These are phyloP conservation scores for Drosophila atripex DNA, from an alignment of 2,888 invertebrate genomes.

Conservation along the genomic window DNA sequence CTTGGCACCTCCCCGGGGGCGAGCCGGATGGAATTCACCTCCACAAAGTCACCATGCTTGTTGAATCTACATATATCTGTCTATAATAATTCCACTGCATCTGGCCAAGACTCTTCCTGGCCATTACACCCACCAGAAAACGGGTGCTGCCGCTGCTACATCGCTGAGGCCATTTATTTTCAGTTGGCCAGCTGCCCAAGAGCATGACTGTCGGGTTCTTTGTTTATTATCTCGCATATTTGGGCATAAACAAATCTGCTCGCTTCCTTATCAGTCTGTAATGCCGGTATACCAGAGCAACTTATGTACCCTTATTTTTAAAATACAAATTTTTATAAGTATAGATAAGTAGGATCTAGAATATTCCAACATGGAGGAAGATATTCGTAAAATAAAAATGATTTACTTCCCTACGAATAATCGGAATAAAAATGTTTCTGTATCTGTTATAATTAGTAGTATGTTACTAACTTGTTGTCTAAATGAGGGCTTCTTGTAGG, in stretches of 20 bases:
- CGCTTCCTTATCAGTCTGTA: conserved; percentile 36
- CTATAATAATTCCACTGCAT: conserved; percentile 31
- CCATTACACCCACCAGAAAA: conserved; percentile 60
- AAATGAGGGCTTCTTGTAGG: no score
- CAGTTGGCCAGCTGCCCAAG: conserved; percentile 67
- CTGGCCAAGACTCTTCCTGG: conserved; percentile 52
- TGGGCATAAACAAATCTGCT: conserved; percentile 54
- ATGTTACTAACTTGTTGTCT: no score
- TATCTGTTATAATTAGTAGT: no score
- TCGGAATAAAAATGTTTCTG: no score
- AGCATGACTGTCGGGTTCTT: conserved; percentile 70
- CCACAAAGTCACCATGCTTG: conserved; percentile 2
- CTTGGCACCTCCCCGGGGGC: neutral
- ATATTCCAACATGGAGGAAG: no score
- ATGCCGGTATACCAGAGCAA: conserved; percentile 23
- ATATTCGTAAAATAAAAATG: no score
- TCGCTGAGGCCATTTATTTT: conserved; percentile 40
- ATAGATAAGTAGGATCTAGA: no score
- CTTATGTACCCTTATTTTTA: neutral
- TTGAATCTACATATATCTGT: no score
- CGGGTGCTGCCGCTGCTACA: conserved; percentile 37
- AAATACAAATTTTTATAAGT: no score
- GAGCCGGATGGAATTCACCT: conserved; percentile 20
- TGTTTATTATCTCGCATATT: conserved; percentile 58
- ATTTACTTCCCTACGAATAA: no score